These are phyloP conservation scores for Gulo gulo DNA, from an alignment of 2,113 vertebrate species.

Conservation along the genomic window DNA sequence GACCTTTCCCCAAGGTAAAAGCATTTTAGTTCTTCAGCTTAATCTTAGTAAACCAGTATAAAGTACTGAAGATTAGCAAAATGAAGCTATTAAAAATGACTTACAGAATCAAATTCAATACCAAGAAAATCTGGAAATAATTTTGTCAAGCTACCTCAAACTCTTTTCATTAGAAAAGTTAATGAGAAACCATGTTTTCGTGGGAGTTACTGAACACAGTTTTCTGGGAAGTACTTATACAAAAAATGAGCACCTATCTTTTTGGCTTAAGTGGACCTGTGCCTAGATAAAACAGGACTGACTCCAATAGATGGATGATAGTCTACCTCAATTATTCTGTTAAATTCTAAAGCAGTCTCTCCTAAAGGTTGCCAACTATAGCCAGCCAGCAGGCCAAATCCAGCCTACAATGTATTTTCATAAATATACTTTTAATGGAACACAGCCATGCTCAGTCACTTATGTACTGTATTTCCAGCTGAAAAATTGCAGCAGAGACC, in stretches of 20 bases:
- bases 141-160: neutral
- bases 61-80: constrained; percentile 4
- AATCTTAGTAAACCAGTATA: neutral
- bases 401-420: neutral
- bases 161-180: neutral
- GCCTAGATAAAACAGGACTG: neutral
- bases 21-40: neutral
- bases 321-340: neutral
- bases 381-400: neutral
- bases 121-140: neutral
- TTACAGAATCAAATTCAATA: constrained; percentile 1
- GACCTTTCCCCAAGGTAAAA: neutral
- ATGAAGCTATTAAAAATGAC: constrained; percentile 31
- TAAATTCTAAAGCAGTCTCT: constrained; percentile 32
- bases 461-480: neutral
- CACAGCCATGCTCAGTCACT: neutral
- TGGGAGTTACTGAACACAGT: neutral
- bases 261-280: constrained; percentile 4
- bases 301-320: neutral
- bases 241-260: constrained; percentile 44
- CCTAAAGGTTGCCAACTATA: neutral
- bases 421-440: neutral
- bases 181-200: constrained; percentile 11
- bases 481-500: neutral
- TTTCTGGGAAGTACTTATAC: neutral